Conservation (phyloP, 2,113 vertebrate species). For the Chaetorhynchus papuensis region DNA sequence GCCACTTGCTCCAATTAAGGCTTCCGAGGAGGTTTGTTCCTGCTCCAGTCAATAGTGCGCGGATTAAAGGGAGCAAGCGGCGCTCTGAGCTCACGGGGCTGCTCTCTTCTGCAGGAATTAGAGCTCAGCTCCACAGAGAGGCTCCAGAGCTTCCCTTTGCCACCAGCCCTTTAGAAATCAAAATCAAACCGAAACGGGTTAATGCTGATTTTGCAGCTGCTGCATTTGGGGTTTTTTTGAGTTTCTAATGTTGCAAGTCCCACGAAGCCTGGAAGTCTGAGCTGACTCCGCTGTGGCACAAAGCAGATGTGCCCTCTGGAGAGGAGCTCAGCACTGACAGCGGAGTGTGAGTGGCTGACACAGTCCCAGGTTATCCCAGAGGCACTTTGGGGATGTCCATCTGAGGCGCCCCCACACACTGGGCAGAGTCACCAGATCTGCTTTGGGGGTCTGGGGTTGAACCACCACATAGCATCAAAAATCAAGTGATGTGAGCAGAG, state of each 20-base stretch:
- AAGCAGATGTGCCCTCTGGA: background rate
- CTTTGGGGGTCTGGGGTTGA: background rate
- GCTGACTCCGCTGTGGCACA: background rate
- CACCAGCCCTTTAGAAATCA: background rate
- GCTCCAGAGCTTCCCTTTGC: constrained; percentile 3
- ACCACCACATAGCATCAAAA: background rate
- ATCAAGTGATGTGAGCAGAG: background rate
- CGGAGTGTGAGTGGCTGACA: background rate
- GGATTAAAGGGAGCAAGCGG: background rate
- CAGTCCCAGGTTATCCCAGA: background rate
- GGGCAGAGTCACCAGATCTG: background rate
- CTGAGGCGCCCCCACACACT: fast-evolving
- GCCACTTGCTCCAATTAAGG: constrained; percentile 44
- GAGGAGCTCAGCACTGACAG: background rate
- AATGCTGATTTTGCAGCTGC: background rate
- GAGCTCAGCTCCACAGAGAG: background rate
- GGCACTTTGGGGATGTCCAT: background rate
- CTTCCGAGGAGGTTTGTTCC: constrained; percentile 10
- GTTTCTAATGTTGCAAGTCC: background rate
- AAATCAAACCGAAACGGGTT: background rate
- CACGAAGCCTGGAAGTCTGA: background rate
- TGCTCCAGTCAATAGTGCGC: background rate
- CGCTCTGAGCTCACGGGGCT: background rate
- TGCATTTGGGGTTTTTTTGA: background rate
- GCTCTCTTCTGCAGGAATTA: background rate